phyloP scores from a whole-genome alignment of 2,888 invertebrate species.

The Papilio elwesi region DNA sequence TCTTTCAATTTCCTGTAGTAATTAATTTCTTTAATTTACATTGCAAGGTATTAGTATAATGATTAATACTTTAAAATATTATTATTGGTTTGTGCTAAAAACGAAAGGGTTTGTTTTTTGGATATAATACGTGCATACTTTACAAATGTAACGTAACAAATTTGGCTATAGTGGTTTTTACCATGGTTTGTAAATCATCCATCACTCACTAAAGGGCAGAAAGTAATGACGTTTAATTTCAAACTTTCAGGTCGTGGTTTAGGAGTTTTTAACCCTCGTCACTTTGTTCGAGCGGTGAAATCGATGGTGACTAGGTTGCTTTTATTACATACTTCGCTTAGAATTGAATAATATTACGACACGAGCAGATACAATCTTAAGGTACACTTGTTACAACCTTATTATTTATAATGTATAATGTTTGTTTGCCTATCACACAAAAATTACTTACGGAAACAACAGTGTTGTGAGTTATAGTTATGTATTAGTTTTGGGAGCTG shows the following conservation, averaged over 20 bases:
- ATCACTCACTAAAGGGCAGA: constrained; percentile 4
- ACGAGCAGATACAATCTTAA: no score
- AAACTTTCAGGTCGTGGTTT: constrained; percentile 7
- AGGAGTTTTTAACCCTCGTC: constrained; percentile 16
- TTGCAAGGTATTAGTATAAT: not conserved
- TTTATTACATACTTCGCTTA: not conserved
- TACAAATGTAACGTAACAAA: no score
- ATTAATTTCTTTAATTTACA: not conserved
- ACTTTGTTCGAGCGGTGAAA: constrained; percentile 8
- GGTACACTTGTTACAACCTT: no score
- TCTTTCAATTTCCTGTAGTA: not conserved
- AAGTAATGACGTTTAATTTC: constrained; percentile 21
- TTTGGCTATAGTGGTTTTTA: not conserved
- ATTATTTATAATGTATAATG: no score
- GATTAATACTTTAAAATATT: no score
- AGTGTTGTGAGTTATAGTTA: no score
- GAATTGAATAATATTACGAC: not conserved
- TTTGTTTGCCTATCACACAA: no score
- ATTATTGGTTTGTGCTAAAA: no score
- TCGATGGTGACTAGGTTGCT: not conserved
- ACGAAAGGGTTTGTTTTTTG: no score
- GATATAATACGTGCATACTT: no score
- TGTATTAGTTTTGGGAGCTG: no score
- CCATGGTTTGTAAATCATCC: not conserved
- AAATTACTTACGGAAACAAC: no score